Conservation (phyloP, 1,140 invertebrate species). For the Bacillus rossius region DNA sequence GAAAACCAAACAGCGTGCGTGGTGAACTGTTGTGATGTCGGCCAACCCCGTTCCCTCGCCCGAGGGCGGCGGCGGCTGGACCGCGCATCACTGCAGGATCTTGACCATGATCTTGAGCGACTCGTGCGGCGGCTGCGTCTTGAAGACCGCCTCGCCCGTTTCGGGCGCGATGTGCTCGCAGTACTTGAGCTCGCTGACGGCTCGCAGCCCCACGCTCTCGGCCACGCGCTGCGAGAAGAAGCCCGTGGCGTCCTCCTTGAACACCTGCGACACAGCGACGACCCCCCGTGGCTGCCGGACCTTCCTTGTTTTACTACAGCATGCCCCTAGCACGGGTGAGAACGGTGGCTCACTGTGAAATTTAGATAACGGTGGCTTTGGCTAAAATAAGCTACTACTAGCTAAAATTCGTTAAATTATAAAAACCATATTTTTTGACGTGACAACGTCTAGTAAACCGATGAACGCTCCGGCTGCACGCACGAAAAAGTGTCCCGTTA, state of each 20-base stretch:
- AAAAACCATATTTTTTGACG: too few relatives aligned
- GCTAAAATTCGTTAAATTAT: neutral
- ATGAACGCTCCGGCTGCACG: too few relatives aligned
- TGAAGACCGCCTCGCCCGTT: constrained; percentile 48
- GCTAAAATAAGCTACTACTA: neutral
- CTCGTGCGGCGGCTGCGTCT: constrained; percentile 52
- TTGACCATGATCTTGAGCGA: constrained; percentile 58
- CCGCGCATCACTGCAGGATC: constrained; percentile 22
- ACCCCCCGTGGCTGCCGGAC: too few relatives aligned
- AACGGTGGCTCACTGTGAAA: too few relatives aligned
- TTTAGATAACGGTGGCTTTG: too few relatives aligned
- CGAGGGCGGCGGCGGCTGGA: neutral
- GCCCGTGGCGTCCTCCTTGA: constrained; percentile 74
- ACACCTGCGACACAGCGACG: constrained; percentile 54
- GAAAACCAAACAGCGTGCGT: too few relatives aligned
- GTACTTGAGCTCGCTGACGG: constrained; percentile 57
- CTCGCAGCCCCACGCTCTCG: constrained; percentile 56
- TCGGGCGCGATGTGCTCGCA: constrained; percentile 53
- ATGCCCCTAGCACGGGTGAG: too few relatives aligned
- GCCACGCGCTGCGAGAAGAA: constrained; percentile 69
- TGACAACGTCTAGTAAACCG: too few relatives aligned
- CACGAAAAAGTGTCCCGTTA: too few relatives aligned
- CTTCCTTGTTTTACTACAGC: too few relatives aligned
- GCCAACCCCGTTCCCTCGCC: too few relatives aligned
- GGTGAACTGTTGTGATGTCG: too few relatives aligned